phyloP scores from a whole-genome alignment of 1,140 invertebrate species.

The Dolichoris vasculosae region DNA sequence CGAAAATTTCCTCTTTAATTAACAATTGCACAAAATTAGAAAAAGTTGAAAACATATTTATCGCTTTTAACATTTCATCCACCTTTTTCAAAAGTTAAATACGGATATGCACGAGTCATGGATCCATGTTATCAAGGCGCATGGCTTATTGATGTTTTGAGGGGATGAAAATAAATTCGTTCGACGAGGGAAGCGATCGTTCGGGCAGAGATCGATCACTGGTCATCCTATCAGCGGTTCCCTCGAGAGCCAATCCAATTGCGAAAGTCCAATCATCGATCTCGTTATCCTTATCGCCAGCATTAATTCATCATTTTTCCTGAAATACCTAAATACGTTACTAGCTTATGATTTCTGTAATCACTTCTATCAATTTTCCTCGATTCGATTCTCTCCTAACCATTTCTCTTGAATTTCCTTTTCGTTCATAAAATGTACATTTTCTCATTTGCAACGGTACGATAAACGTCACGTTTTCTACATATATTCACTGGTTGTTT shows the following conservation, averaged over 20 bases:
- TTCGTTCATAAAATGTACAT: neutral
- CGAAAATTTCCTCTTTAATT: too few relatives aligned
- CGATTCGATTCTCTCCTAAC: constrained; percentile 42
- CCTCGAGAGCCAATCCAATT: constrained; percentile 50
- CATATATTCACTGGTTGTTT: neutral
- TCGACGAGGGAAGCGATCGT: constrained; percentile 49
- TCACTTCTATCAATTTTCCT: constrained; percentile 41
- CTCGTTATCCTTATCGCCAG: constrained; percentile 52
- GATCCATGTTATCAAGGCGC: constrained; percentile 28
- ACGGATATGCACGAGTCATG: neutral
- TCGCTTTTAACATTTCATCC: constrained; percentile 7
- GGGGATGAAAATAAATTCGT: constrained; percentile 53
- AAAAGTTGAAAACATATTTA: too few relatives aligned
- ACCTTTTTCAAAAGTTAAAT: neutral
- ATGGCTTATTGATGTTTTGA: constrained; percentile 48
- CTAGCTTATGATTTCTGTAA: constrained; percentile 33
- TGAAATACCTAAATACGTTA: constrained; percentile 19
- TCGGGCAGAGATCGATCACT: constrained; percentile 52
- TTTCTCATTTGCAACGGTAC: neutral
- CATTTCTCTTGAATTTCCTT: constrained; percentile 33
- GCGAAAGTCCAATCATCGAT: constrained; percentile 50
- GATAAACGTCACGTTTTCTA: constrained; percentile 40
- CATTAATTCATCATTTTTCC: constrained; percentile 51
- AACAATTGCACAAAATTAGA: too few relatives aligned
- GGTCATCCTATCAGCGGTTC: constrained; percentile 45